Evolutionary conservation across 2,888 invertebrate species (phyloP), one percentile per base, ranked within the genome.

Genomic region (Coremacera marginata): DNA sequence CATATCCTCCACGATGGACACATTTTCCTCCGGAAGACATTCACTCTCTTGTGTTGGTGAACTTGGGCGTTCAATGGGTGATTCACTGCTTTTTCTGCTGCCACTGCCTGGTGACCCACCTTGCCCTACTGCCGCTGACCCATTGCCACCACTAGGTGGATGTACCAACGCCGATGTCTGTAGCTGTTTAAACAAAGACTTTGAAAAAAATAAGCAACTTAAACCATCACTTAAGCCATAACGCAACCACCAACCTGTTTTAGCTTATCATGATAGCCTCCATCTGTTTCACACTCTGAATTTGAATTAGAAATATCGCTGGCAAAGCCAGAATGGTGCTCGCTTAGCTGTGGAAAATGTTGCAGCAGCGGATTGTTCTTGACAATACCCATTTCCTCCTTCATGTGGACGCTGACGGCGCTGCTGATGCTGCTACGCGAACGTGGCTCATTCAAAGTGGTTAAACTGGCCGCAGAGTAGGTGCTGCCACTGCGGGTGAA

Each of bases 1-100:
- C 80, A 93, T 91, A 5, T 95, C 95, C 89, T 96, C 96, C 9
- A 95, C 93, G 77, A 96, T 95, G 2, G 95, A 94, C 9, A 96
- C 95, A 86, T 96, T 95, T 87, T 95, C 96, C 84, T 95, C 94
- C 2, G 96, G 96, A 57, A 95, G 90, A 79, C 94, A 91, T 89
- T 96, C 95, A 83, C 82, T 90, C 87, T 83, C 91, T 88, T 86
- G 90, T 84, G 78, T 85, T 82, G 82, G 84, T 72, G 88, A 84
- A 85, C 87, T 84, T 62, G 85, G 81, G 14, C 79, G 78, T 11
- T 78, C 71, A 7, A n/a, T 60, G 8, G 84, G 82, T 31, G 75
- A 78, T 55, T 79, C 80, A 19, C 76, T 79, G 11, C 77, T 75
- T 49, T 77, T 81, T 78, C 80, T 70, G 62, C 80, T 78, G 19